These are phyloP conservation scores for Lates calcarifer DNA, from an alignment of 2,113 vertebrate species.

Conservation along the genomic window DNA sequence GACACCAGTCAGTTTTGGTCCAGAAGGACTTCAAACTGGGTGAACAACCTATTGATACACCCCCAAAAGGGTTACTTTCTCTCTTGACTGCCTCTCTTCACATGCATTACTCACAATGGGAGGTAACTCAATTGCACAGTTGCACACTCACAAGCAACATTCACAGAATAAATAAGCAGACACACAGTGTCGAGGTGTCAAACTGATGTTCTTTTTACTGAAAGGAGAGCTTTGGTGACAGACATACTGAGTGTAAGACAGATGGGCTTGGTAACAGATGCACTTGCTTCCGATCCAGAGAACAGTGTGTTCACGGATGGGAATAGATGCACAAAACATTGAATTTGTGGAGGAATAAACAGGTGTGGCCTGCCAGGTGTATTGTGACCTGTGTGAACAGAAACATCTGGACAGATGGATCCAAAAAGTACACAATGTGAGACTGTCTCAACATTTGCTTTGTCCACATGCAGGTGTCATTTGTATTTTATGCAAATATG, in stretches of 20 bases:
- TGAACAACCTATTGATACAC: conserved; percentile 41
- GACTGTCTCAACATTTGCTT: background rate
- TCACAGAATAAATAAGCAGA: conserved; percentile 39
- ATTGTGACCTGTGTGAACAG: background rate
- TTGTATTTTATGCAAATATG: background rate
- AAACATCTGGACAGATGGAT: background rate
- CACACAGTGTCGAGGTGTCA: conserved; percentile 19
- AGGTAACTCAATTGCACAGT: conserved; percentile 1
- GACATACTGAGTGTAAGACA: conserved; percentile 18
- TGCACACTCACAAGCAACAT: background rate
- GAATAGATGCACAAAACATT: background rate
- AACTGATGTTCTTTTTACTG: conserved; percentile 12
- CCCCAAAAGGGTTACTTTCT: conserved; percentile 20
- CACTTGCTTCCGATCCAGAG: background rate
- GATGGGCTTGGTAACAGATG: conserved; percentile 16
- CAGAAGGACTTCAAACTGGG: conserved; percentile 19
- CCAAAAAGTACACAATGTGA: background rate
- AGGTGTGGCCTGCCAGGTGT: background rate
- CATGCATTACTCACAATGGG: conserved; percentile 5
- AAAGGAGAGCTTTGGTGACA: conserved; percentile 24
- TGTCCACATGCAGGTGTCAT: background rate
- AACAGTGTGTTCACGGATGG: conserved; percentile 7
- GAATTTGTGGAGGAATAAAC: background rate
- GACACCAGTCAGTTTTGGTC: conserved; percentile 17
- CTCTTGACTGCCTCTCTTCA: background rate